phyloP scores from a whole-genome alignment of 1,140 invertebrate genomes.

The Neomicropteryx cornuta region DNA sequence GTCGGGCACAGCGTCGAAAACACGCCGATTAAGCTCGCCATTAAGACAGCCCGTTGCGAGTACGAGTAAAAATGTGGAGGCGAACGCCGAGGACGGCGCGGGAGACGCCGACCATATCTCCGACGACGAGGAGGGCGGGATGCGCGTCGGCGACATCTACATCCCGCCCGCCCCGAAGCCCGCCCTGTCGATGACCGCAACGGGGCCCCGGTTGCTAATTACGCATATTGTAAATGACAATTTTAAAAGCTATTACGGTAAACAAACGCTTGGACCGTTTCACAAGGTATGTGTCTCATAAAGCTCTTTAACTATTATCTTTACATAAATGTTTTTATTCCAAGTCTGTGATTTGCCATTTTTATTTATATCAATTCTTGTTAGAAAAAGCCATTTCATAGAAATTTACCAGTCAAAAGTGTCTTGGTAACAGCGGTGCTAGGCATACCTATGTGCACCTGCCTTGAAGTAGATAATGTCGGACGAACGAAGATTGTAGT shows the following conservation, averaged over 20 bases:
- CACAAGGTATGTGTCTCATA: conserved; percentile 51
- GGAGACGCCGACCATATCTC: conserved; percentile 34
- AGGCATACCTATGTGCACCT: too few relatives aligned
- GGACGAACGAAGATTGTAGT: too few relatives aligned
- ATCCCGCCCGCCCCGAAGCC: conserved; percentile 75
- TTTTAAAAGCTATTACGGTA: conserved; percentile 96
- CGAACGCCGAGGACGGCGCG: too few relatives aligned
- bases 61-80: too few relatives aligned
- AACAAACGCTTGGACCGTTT: conserved; percentile 69
- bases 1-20: too few relatives aligned
- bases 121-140: conserved; percentile 51
- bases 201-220: conserved; percentile 78
- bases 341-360: not conserved
- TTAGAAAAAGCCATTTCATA: too few relatives aligned
- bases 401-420: too few relatives aligned
- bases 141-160: conserved; percentile 67
- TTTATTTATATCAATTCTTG: conserved; percentile 6
- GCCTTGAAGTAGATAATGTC: too few relatives aligned
- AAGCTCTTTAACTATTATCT: not conserved
- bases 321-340: conserved; percentile 4
- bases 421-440: too few relatives aligned
- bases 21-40: too few relatives aligned
- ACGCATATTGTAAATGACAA: conserved; percentile 86
- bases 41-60: too few relatives aligned
- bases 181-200: conserved; percentile 54